phyloP scores from a whole-genome alignment of 2,113 vertebrate genomes.

The Platichthys flesus region DNA sequence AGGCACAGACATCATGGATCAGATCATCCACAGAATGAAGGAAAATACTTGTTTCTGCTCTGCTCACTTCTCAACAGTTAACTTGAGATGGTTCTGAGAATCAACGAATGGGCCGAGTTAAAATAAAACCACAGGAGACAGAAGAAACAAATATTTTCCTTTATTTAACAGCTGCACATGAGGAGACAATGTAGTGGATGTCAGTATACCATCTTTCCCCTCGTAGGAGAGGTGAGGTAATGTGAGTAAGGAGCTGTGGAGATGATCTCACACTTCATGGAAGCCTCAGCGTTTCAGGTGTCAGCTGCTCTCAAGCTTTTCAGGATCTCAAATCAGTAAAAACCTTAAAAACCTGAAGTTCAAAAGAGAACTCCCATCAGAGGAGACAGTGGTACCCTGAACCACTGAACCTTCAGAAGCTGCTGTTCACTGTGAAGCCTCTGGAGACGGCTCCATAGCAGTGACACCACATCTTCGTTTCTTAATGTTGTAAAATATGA shows the following conservation, averaged over 20 bases:
- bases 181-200: slow-evolving; percentile 22
- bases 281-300: slow-evolving; percentile 31
- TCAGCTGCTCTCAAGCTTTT: slow-evolving; percentile 8
- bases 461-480: too few species aligned
- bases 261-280: slow-evolving; percentile 32
- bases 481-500: too few species aligned
- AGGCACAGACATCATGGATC: background rate
- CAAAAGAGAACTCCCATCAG: too few species aligned
- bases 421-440: too few species aligned
- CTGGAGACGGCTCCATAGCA: too few species aligned
- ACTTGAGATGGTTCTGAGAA: background rate
- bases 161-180: slow-evolving; percentile 86
- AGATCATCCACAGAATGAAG: slow-evolving; percentile 34
- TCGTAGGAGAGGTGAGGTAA: slow-evolving; percentile 8
- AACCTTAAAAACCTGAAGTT: too few species aligned
- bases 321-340: slow-evolving; percentile 22
- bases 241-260: background rate
- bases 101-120: background rate
- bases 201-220: background rate
- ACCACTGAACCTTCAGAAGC: too few species aligned
- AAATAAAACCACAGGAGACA: slow-evolving; percentile 88
- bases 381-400: too few species aligned
- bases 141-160: slow-evolving; percentile 97
- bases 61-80: slow-evolving; percentile 12
- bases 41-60: slow-evolving; percentile 85